A percentile compares a stretch with the other conserved stretches of the same genome.
Evolutionary conservation across 2,797 vertebrate species (phyloP).

Genomic region (Cossypha polioptera): DNA sequence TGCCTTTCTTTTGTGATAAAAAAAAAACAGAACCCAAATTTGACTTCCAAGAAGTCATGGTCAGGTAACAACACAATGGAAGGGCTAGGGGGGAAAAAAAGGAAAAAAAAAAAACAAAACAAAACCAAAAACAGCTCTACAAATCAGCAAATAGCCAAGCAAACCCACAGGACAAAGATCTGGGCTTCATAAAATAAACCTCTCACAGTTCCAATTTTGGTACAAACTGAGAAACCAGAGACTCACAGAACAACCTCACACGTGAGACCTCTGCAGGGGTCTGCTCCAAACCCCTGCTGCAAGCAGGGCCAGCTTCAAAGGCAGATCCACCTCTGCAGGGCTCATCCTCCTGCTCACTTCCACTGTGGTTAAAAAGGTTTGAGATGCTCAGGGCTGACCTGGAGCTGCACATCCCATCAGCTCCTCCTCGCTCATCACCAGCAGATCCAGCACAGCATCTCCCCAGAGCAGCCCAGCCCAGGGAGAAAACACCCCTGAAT

Average conservation of each 20-base stretch:
- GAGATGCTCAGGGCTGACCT: neutral
- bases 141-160: neutral
- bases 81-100: accelerated
- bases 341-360: neutral
- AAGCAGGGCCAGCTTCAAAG: neutral
- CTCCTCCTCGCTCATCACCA: neutral
- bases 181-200: neutral
- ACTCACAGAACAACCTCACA: neutral
- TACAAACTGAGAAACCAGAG: neutral
- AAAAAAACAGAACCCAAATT: neutral
- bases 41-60: neutral
- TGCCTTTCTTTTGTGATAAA: neutral
- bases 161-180: neutral
- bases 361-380: accelerated
- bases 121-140: neutral
- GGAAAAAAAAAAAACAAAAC: neutral
- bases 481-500: accelerated
- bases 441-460: neutral
- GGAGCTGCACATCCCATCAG: neutral
- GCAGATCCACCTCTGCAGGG: neutral
- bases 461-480: too few species aligned
- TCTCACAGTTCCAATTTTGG: neutral
- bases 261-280: neutral
- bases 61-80: neutral
- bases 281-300: neutral